These are phyloP conservation scores for Agrenia bidenticulata DNA, from an alignment of 2,888 invertebrate species.

Conservation along the genomic window DNA sequence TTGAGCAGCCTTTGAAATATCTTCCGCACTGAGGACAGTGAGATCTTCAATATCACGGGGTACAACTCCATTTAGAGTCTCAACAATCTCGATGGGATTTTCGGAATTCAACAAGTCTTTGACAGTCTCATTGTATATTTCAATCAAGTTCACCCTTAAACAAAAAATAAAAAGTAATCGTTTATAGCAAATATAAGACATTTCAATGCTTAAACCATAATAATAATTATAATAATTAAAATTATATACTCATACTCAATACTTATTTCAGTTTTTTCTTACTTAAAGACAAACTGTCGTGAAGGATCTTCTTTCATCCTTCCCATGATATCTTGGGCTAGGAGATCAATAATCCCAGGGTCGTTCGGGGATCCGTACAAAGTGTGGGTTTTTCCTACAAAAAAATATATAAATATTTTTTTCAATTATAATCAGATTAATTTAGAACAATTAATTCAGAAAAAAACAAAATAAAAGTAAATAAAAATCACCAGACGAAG, in stretches of 20 bases:
- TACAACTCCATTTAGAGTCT: slow-evolving; percentile 66
- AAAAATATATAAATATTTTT: too few species aligned
- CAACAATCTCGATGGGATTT: slow-evolving; percentile 55
- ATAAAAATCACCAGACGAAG: slow-evolving; percentile 68
- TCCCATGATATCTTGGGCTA: slow-evolving; percentile 65
- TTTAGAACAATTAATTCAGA: background rate
- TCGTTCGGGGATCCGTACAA: slow-evolving; percentile 72
- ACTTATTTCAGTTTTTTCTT: too few species aligned
- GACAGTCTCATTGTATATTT: slow-evolving; percentile 84
- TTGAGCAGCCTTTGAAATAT: slow-evolving; percentile 60
- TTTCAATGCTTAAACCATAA: background rate
- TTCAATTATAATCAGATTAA: background rate
- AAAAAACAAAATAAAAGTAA: slow-evolving; percentile 26
- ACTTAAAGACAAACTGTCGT: too few species aligned
- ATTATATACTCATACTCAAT: too few species aligned
- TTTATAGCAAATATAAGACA: background rate
- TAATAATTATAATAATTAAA: too few species aligned
- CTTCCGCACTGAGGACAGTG: slow-evolving; percentile 64
- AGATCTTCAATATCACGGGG: slow-evolving; percentile 65
- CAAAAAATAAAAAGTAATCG: background rate
- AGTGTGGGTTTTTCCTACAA: slow-evolving; percentile 70
- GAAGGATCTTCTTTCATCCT: background rate
- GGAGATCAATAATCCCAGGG: slow-evolving; percentile 73
- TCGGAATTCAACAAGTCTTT: slow-evolving; percentile 71
- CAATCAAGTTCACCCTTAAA: slow-evolving; percentile 75